A percentile compares a stretch with the other conserved stretches of the same genome.
These are phyloP conservation scores for Delia radicum DNA, from an alignment of 1,140 invertebrate genomes.

Conservation along the genomic window DNA sequence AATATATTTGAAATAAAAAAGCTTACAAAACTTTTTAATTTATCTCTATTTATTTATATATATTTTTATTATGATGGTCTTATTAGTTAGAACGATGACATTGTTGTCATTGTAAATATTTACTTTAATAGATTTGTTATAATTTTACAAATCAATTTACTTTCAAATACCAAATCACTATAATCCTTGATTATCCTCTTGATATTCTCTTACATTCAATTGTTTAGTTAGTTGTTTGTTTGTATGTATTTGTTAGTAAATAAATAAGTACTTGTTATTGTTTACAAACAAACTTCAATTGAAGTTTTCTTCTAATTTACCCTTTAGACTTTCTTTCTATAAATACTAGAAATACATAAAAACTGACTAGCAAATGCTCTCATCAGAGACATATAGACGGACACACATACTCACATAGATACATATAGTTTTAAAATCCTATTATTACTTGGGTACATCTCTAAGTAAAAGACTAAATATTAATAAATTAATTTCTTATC, in stretches of 20 bases:
- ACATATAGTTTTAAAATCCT: neutral
- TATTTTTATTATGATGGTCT: too few relatives aligned
- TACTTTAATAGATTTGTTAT: neutral
- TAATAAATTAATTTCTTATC: constrained; percentile 24
- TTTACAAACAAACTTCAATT: neutral
- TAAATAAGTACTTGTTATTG: neutral
- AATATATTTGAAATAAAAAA: too few relatives aligned
- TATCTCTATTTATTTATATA: too few relatives aligned
- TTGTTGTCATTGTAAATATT: neutral
- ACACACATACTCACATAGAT: neutral
- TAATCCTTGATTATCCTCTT: constrained; percentile 16
- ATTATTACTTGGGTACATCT: neutral
- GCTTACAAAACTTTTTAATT: too few relatives aligned
- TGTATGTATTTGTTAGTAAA: neutral
- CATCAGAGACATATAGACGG: too few relatives aligned
- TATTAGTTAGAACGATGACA: too few relatives aligned
- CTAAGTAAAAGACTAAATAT: constrained; percentile 4
- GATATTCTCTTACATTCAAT: neutral
- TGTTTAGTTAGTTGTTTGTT: neutral
- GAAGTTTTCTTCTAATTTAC: constrained; percentile 1
- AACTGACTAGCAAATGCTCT: neutral
- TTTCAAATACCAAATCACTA: neutral
- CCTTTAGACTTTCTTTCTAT: neutral
- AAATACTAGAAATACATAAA: neutral
- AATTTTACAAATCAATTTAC: constrained; percentile 20